A percentile compares a stretch with the other conserved stretches of the same genome.
Evolutionary conservation across 2,113 vertebrate species (phyloP).

Genomic region (Chionodraco myersi): DNA sequence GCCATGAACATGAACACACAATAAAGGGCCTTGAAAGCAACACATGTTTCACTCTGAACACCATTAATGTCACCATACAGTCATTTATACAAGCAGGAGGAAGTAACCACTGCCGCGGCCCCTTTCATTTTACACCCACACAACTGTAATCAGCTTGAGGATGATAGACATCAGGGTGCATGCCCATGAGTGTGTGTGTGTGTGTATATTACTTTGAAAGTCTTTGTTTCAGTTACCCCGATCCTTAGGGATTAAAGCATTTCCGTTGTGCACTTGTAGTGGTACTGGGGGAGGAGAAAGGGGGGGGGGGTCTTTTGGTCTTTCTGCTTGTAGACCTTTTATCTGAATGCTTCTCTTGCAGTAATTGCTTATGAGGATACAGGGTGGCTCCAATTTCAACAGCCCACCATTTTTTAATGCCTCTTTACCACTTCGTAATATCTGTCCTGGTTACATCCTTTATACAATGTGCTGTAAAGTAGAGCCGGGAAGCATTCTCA

Average conservation of each 20-base stretch:
- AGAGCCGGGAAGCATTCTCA: not conserved
- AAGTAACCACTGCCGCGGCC: conserved; percentile 23
- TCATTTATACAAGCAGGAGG: conserved; percentile 35
- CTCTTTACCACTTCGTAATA: conserved; percentile 25
- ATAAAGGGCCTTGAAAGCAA: conserved; percentile 21
- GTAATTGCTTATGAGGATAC: conserved; percentile 27
- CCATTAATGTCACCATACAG: conserved; percentile 30
- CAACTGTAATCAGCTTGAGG: conserved; percentile 38
- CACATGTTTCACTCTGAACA: conserved; percentile 19
- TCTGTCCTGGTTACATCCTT: not conserved
- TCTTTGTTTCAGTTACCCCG: conserved; percentile 28
- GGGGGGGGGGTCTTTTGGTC: not conserved
- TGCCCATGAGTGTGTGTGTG: conserved; percentile 16
- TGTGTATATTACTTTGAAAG: conserved; percentile 5
- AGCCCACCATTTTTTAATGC: conserved; percentile 22
- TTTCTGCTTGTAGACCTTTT: conserved; percentile 4
- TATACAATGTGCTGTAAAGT: not conserved
- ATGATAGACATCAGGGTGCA: conserved; percentile 21
- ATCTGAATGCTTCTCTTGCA: conserved; percentile 16
- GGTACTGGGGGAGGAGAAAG: not conserved
- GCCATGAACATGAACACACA: not conserved
- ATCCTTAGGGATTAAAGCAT: conserved; percentile 41
- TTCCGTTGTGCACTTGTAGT: conserved; percentile 14
- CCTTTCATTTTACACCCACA: conserved; percentile 57
- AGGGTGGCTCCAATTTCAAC: conserved; percentile 27